A percentile compares a stretch with the other conserved stretches of the same genome.
These are phyloP conservation scores for Drosophila athabasca DNA, from an alignment of 1,140 invertebrate genomes.

Conservation along the genomic window DNA sequence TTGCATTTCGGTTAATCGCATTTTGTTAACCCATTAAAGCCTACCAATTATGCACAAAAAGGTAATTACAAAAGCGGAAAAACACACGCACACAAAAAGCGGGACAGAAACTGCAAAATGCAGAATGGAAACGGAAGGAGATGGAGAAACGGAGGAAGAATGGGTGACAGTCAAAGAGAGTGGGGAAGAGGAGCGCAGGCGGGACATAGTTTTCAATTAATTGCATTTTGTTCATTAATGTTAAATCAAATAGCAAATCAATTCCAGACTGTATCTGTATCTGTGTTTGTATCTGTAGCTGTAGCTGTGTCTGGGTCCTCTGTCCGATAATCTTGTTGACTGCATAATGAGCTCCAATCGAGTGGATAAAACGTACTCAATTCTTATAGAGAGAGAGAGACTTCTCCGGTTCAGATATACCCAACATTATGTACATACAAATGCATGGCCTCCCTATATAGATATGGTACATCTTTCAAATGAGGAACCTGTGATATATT, in stretches of 20 bases:
- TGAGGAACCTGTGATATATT: too few relatives aligned
- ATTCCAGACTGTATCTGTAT: slow-evolving; percentile 22
- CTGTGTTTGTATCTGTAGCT: neutral
- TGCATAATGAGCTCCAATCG: slow-evolving; percentile 39
- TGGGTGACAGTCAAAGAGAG: neutral
- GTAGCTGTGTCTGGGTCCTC: neutral
- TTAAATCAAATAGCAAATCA: slow-evolving; percentile 63
- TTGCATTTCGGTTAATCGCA: slow-evolving; percentile 68
- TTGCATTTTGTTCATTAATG: slow-evolving; percentile 57
- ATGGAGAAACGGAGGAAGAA: neutral
- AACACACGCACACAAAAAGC: slow-evolving; percentile 9
- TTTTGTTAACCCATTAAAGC: slow-evolving; percentile 62
- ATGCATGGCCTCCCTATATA: too few relatives aligned
- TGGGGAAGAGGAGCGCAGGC: slow-evolving; percentile 5
- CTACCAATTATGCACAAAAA: slow-evolving; percentile 67
- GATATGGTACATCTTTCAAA: too few relatives aligned
- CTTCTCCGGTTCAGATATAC: too few relatives aligned
- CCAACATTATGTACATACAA: too few relatives aligned
- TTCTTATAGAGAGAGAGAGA: neutral
- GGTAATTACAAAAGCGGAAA: slow-evolving; percentile 47
- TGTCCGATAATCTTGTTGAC: slow-evolving; percentile 43
- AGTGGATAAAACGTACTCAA: slow-evolving; percentile 1
- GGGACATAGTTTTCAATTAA: slow-evolving; percentile 68
- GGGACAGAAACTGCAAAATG: neutral
- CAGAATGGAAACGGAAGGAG: too few relatives aligned